Evolutionary conservation across 2,113 vertebrate species (phyloP).

Genomic region (Marmota flaviventris): DNA sequence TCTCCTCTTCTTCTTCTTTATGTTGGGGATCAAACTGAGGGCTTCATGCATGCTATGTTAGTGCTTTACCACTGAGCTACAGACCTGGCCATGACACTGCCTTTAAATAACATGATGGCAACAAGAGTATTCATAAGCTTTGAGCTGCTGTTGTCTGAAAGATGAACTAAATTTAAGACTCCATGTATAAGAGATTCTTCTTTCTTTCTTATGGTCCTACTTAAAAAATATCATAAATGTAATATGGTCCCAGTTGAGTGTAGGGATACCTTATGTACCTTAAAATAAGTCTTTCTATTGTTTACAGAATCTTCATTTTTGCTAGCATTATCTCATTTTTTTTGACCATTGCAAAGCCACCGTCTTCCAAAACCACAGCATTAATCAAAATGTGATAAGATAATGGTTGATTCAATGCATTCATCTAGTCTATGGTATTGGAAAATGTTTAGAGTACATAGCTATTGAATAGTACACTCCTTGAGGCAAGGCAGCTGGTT

Average conservation of each 20-base stretch:
- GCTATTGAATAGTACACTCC: neutral
- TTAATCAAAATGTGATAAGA: neutral
- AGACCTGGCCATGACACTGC: neutral
- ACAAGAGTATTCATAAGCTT: neutral
- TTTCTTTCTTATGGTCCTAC: neutral
- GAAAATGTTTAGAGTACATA: neutral
- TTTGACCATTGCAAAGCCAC: neutral
- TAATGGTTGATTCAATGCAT: neutral
- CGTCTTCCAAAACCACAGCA: neutral
- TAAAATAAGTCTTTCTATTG: neutral
- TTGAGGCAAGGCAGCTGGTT: neutral
- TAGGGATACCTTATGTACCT: neutral
- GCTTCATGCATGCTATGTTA: too few relatives aligned
- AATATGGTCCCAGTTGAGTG: neutral
- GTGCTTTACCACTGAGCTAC: neutral
- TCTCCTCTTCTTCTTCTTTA: neutral
- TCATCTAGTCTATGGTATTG: neutral
- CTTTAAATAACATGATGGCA: neutral
- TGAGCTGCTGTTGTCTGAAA: neutral
- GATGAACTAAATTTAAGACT: neutral
- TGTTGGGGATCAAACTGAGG: neutral
- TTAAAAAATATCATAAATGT: neutral
- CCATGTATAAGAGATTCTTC: neutral
- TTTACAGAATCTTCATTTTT: slow-evolving; percentile 2
- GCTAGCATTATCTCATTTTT: neutral